Evolutionary conservation across 2,113 vertebrate species (phyloP).

Genomic region (Prionailurus viverrinus): DNA sequence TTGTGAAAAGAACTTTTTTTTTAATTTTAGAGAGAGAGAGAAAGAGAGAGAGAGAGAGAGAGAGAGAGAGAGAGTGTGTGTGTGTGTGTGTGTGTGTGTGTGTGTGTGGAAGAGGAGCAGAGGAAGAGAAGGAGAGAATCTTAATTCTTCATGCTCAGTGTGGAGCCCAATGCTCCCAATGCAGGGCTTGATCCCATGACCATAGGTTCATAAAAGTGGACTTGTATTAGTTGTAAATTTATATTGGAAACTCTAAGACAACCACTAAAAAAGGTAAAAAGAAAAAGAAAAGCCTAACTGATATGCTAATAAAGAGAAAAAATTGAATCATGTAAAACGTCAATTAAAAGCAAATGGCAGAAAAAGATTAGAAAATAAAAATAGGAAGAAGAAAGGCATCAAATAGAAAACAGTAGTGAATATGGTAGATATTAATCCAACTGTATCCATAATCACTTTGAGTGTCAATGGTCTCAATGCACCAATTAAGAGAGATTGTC

Average conservation of each 20-base stretch:
- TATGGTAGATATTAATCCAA: not conserved
- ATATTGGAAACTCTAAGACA: not conserved
- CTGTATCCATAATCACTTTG: not conserved
- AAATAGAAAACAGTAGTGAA: not conserved
- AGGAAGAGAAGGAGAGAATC: no score
- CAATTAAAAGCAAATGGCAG: not conserved
- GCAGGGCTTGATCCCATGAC: no score
- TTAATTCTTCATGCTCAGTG: no score
- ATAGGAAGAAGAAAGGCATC: not conserved
- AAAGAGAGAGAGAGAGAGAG: no score
- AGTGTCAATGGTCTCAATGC: not conserved
- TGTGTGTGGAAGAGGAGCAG: no score
- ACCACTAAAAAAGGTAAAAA: not conserved
- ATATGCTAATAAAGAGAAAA: not conserved
- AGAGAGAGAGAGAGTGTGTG: no score
- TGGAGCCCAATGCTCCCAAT: no score
- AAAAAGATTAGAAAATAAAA: not conserved
- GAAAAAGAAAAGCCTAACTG: not conserved
- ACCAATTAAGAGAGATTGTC: not conserved
- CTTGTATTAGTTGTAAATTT: not conserved
- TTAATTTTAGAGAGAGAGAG: no score
- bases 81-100: no score
- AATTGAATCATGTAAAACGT: not conserved
- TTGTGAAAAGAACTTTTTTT: not conserved
- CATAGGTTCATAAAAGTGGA: not conserved